Conservation (phyloP, 2,888 invertebrate genomes). For the Sarcophaga carnaria region DNA sequence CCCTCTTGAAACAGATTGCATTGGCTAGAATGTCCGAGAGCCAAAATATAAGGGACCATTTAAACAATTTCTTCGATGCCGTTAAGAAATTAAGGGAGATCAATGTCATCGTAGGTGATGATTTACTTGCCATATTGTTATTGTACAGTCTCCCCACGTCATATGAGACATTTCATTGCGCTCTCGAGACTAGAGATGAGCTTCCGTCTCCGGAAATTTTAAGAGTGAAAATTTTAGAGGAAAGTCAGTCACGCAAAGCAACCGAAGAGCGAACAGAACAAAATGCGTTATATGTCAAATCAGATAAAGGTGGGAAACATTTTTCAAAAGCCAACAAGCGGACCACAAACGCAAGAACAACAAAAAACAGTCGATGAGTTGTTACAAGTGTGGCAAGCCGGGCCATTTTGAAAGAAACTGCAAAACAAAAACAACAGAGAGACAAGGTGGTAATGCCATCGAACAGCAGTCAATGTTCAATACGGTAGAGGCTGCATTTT, state of each 20-base stretch:
- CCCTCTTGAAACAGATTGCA: no score
- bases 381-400: constrained; percentile 39
- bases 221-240: constrained; percentile 13
- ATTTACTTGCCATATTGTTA: no score
- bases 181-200: no score
- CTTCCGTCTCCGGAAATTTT: no score
- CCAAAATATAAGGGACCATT: no score
- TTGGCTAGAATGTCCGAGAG: no score
- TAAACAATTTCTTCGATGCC: no score
- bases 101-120: no score
- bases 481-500: neutral
- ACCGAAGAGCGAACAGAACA: constrained; percentile 42
- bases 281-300: neutral
- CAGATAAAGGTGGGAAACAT: constrained; percentile 7
- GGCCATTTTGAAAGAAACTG: constrained; percentile 53
- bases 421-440: constrained; percentile 17
- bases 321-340: neutral
- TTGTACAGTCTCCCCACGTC: no score
- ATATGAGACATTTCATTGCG: no score
- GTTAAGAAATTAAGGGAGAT: no score
- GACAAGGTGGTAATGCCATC: neutral
- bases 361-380: constrained; percentile 16
- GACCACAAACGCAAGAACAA: neutral
- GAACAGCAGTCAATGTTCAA: constrained; percentile 29
- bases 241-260: constrained; percentile 44